phyloP scores from a whole-genome alignment of 2,888 invertebrate genomes.

The Halictus ligatus region DNA sequence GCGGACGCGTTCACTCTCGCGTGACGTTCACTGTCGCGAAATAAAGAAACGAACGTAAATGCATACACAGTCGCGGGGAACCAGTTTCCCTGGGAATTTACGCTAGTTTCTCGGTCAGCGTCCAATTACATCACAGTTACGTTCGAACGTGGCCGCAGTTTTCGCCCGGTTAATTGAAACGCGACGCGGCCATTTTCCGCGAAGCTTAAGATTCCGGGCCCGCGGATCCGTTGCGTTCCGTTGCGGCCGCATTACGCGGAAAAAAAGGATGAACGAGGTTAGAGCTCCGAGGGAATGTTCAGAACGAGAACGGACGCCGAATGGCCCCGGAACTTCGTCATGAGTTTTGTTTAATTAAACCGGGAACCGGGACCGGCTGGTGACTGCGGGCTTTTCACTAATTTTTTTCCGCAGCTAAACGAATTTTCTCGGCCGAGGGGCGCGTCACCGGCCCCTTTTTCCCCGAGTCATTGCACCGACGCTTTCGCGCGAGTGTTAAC shows the following conservation, averaged over 20 bases:
- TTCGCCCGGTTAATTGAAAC: constrained; percentile 2
- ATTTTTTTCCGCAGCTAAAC: constrained; percentile 26
- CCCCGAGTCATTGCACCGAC: background rate
- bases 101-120: background rate
- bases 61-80: background rate
- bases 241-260: background rate
- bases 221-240: background rate
- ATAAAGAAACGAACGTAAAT: background rate
- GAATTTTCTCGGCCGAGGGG: background rate
- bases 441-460: background rate
- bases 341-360: constrained; percentile 65
- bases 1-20: background rate
- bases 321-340: constrained; percentile 17
- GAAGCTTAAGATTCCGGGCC: background rate
- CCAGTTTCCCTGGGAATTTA: background rate
- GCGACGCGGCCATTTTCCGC: background rate
- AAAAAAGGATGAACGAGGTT: background rate
- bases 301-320: constrained; percentile 41
- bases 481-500: background rate
- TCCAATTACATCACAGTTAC: background rate
- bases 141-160: background rate
- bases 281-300: constrained; percentile 35
- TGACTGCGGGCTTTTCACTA: background rate
- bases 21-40: background rate
- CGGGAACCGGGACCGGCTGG: constrained; percentile 5